Evolutionary conservation across 35 echinoderm and acorn worm species (phyloP).

Genomic region (Hemicentrotus pulcherrimus): DNA sequence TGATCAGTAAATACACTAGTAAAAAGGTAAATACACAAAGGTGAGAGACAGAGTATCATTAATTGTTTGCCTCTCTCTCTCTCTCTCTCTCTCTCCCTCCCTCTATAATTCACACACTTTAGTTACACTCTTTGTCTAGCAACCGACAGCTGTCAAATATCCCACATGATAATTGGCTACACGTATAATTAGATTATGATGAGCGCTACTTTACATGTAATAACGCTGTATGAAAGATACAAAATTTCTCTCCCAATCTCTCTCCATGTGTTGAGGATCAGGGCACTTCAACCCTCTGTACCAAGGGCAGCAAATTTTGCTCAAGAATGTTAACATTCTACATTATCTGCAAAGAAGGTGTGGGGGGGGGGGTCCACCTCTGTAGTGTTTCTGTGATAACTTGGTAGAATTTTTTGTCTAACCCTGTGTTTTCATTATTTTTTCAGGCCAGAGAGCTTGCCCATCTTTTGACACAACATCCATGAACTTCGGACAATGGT

Average conservation of each 20-base stretch:
- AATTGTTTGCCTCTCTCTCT: not conserved
- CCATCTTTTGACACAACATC: too few relatives aligned
- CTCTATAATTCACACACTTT: not conserved
- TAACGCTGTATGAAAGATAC: not conserved
- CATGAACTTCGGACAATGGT: too few relatives aligned
- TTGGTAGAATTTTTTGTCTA: too few relatives aligned
- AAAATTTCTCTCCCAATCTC: too few relatives aligned
- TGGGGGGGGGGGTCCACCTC: too few relatives aligned
- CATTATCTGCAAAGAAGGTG: too few relatives aligned
- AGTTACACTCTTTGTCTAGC: not conserved
- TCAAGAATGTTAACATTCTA: not conserved
- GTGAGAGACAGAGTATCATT: not conserved
- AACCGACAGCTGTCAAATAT: constrained; percentile 4
- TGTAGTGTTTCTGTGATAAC: too few relatives aligned
- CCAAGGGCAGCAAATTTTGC: not conserved
- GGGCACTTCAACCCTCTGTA: not conserved
- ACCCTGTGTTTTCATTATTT: too few relatives aligned
- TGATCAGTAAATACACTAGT: too few relatives aligned
- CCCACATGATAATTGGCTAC: not conserved
- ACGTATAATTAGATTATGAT: not conserved
- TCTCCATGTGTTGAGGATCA: too few relatives aligned
- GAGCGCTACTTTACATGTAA: not conserved
- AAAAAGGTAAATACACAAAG: not conserved
- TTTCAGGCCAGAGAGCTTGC: too few relatives aligned
- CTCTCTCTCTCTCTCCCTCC: too few relatives aligned